Conservation (phyloP, 1,140 invertebrate species). For the Scylla paramamosain region DNA sequence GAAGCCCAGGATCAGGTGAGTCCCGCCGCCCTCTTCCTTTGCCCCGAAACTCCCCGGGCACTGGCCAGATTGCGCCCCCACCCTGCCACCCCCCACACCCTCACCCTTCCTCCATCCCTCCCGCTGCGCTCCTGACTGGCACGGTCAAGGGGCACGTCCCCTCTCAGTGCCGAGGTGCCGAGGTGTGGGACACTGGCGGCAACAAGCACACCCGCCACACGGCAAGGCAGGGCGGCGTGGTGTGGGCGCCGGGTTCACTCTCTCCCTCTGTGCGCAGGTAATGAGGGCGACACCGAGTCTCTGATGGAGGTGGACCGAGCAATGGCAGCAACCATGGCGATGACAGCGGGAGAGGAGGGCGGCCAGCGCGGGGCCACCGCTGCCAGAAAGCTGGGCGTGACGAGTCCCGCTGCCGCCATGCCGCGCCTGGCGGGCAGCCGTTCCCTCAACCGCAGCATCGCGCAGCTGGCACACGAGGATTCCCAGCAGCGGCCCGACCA, state of each 20-base stretch:
- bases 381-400: conserved; percentile 14
- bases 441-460: conserved; percentile 64
- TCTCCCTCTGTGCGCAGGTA: conserved; percentile 50
- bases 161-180: too few relatives aligned
- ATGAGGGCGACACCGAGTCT: conserved; percentile 72
- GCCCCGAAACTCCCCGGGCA: neutral
- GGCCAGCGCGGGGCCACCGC: neutral
- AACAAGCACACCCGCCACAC: too few relatives aligned
- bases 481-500: conserved; percentile 52
- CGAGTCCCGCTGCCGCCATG: conserved; percentile 42
- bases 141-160: too few relatives aligned
- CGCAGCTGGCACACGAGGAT: conserved; percentile 64
- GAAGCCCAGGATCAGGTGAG: conserved; percentile 59
- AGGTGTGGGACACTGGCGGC: too few relatives aligned
- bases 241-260: neutral
- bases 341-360: neutral
- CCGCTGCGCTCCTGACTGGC: too few relatives aligned
- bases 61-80: neutral
- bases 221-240: too few relatives aligned
- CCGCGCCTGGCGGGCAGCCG: conserved; percentile 53
- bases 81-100: neutral
- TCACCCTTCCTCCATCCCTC: neutral
- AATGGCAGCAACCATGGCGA: neutral
- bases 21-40: neutral
- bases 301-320: conserved; percentile 66